Conservation (phyloP, 2,113 vertebrate species). For the Ceuthmochares aereus region DNA sequence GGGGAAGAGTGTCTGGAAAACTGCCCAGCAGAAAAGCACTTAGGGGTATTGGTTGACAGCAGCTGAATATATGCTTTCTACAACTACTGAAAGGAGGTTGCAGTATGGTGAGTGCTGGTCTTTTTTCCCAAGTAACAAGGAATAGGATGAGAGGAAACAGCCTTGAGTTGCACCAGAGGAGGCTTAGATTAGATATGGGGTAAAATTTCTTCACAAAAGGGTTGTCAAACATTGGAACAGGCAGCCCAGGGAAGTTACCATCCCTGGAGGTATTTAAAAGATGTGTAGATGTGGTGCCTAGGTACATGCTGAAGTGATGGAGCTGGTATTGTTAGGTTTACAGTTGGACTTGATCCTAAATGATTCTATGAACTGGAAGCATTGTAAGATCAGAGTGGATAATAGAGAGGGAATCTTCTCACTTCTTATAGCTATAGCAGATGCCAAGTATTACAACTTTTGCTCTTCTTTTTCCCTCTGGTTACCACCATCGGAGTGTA, state of each 20-base stretch:
- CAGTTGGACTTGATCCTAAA: neutral
- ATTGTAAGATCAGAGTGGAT: neutral
- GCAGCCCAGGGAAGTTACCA: neutral
- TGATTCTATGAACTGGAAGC: neutral
- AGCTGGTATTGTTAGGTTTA: neutral
- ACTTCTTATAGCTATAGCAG: neutral
- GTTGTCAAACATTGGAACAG: neutral
- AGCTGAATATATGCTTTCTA: neutral
- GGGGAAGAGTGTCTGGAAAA: neutral
- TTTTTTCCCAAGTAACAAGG: no score
- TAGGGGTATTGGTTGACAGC: rapidly evolving
- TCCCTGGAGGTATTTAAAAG: neutral
- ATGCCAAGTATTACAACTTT: neutral
- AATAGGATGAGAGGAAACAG: no score
- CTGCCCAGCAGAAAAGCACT: rapidly evolving
- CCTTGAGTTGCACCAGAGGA: no score
- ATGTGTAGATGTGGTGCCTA: rapidly evolving
- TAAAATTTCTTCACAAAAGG: no score
- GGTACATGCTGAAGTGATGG: neutral
- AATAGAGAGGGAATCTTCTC: neutral
- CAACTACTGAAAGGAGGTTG: no score
- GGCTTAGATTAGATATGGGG: no score
- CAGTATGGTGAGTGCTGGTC: no score
- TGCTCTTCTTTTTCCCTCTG: neutral
- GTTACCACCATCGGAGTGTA: neutral